Base-by-base conservation (phyloP, 2,888 invertebrate species). In the Autographa pulchrina region DNA sequence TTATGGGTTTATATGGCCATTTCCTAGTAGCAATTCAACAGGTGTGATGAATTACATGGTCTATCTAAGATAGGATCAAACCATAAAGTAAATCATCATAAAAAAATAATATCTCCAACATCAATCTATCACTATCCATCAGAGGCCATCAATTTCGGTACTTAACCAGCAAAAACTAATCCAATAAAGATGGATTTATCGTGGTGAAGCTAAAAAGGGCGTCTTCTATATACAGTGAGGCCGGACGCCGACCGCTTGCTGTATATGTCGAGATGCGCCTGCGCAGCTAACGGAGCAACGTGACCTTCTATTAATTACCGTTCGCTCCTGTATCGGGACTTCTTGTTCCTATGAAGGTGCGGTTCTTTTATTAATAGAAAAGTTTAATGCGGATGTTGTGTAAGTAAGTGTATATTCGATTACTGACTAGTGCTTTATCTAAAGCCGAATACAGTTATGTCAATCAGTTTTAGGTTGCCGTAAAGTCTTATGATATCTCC, bases 241-340 rank as follows among this genome's bases (percentile, higher is more conserved):
- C 91, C 93, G 93, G 93, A 92, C 92, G 86, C 86, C 74, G 81
- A 81, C 88, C 85, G 78, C 85, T 81, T 84, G 85, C 91, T 91
- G 86, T 92, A 93, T 91, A 93, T 85, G 93, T 89, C 90, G 88
- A 86, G 92, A 92, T 91, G 93, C 90, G 93, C 91, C 81, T 77
- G 89, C 90, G 91, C 92, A 89, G 88, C 89, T 93, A 93, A 94
- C 93, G 93, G 93, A 88, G 87, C 86, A 83, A 86, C 68, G 86
- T 91, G 93, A 93, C 93, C 93, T 93, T 93, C 93, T 93, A 93
- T 93, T 93, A 94, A 94, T 94, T 94, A 94, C 94, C 93, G 93
- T 93, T 93, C 85, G 86, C 89, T 87, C 89, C 92, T 90, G 87
- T 85, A 89, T 90, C 88, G 90, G 90, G 89, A 87, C 86, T 85